Conservation (phyloP, 2,888 invertebrate genomes). For the Monochamus alternatus region DNA sequence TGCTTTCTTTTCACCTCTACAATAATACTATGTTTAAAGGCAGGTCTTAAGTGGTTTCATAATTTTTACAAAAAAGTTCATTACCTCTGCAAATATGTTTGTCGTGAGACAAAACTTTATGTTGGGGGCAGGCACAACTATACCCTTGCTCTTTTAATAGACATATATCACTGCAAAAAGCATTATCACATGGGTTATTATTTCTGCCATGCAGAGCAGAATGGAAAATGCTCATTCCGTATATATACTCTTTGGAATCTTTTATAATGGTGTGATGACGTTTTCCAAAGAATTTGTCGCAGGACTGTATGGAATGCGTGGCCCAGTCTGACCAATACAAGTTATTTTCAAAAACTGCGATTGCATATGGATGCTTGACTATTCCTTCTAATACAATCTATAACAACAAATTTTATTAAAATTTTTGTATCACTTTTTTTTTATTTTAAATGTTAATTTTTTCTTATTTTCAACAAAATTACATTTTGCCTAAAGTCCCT, state of each 20-base stretch:
- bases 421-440: too few relatives aligned
- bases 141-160: conserved; percentile 76
- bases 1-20: conserved; percentile 69
- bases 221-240: conserved; percentile 85
- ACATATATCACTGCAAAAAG: conserved; percentile 85
- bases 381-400: conserved; percentile 73
- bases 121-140: conserved; percentile 85
- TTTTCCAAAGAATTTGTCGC: conserved; percentile 85
- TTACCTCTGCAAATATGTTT: conserved; percentile 75
- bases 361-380: conserved; percentile 85
- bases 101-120: conserved; percentile 76
- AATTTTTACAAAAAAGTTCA: background rate
- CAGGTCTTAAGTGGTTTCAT: background rate
- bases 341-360: conserved; percentile 90
- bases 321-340: conserved; percentile 95
- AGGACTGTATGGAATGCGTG: conserved; percentile 81
- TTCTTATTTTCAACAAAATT: too few relatives aligned
- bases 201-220: conserved; percentile 74
- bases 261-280: conserved; percentile 74
- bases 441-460: too few relatives aligned
- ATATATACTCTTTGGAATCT: conserved; percentile 71
- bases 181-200: conserved; percentile 77
- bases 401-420: conserved; percentile 23
- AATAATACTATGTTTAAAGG: conserved; percentile 47
- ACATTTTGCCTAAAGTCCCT: too few relatives aligned